Evolutionary conservation across 2,113 vertebrate species (phyloP).

Genomic region (Melanostigma gelatinosum): DNA sequence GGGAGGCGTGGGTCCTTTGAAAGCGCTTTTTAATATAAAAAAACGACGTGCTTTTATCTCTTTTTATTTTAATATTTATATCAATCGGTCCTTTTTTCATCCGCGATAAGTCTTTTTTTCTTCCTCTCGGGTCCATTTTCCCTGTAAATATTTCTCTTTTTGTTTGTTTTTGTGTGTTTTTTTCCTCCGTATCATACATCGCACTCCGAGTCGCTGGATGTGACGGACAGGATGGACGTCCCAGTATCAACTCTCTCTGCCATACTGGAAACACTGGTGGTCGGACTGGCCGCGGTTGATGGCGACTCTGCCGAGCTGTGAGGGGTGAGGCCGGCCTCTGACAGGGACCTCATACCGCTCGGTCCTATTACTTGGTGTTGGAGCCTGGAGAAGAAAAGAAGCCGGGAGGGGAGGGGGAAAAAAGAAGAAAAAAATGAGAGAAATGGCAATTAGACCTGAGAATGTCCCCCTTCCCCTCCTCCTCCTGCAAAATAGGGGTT

Average conservation of each 20-base stretch:
- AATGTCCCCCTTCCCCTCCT: slow-evolving; percentile 68
- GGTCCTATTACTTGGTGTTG: slow-evolving; percentile 99
- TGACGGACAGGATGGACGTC: slow-evolving; percentile 98
- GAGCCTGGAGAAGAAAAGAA: slow-evolving; percentile 86
- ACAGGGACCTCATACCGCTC: slow-evolving; percentile 96
- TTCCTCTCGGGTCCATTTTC: slow-evolving; percentile 85
- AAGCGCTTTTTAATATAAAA: slow-evolving; percentile 86
- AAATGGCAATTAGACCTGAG: slow-evolving; percentile 81
- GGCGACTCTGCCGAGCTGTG: slow-evolving; percentile 98
- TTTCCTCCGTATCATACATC: slow-evolving; percentile 93
- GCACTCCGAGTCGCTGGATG: slow-evolving; percentile 99
- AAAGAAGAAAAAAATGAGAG: slow-evolving; percentile 56
- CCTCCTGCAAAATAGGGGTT: slow-evolving; percentile 77
- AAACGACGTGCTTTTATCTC: slow-evolving; percentile 93
- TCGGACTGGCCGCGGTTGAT: slow-evolving; percentile 96
- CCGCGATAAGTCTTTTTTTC: slow-evolving; percentile 85
- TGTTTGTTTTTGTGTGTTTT: slow-evolving; percentile 74
- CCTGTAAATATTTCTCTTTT: slow-evolving; percentile 87
- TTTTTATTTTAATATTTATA: slow-evolving; percentile 87
- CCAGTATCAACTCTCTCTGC: slow-evolving; percentile 96
- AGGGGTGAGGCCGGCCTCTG: slow-evolving; percentile 95
- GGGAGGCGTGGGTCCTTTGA: slow-evolving; percentile 93
- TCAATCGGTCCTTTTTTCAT: slow-evolving; percentile 86
- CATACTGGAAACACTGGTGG: slow-evolving; percentile 98
- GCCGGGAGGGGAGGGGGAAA: slow-evolving; percentile 35